A percentile compares a stretch with the other conserved stretches of the same genome.
phyloP scores from a whole-genome alignment of 2,797 vertebrate species.

The Podarcis siculus region DNA sequence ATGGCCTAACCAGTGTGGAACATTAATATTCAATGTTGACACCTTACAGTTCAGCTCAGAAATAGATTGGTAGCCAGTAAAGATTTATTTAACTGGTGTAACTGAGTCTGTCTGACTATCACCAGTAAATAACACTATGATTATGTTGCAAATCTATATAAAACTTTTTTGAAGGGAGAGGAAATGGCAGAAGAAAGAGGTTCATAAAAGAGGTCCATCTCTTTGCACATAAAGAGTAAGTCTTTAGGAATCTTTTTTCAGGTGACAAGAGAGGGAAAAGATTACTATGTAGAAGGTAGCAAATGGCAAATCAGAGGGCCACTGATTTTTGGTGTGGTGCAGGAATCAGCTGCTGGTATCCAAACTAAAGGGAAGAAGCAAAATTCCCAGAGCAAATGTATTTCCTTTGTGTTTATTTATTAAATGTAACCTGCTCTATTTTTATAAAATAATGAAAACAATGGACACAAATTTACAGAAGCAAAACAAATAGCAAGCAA shows the following conservation, averaged over 20 bases:
- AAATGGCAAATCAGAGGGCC: background rate
- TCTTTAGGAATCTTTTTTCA: background rate
- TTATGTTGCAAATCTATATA: background rate
- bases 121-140: background rate
- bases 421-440: no score
- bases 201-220: background rate
- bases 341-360: background rate
- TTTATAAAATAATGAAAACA: no score
- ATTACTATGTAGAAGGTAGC: background rate
- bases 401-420: background rate
- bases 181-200: background rate
- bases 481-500: no score
- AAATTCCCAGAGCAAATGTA: background rate
- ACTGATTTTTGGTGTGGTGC: background rate
- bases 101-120: background rate
- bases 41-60: background rate
- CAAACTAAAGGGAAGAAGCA: no score
- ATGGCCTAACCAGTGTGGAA: background rate
- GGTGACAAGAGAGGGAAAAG: background rate
- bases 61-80: background rate
- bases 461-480: no score
- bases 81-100: background rate
- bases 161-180: background rate
- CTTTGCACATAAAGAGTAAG: background rate
- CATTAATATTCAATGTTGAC: background rate